Evolutionary conservation across 2,888 invertebrate genomes (phyloP).

Genomic region (Herminia tarsipennalis): DNA sequence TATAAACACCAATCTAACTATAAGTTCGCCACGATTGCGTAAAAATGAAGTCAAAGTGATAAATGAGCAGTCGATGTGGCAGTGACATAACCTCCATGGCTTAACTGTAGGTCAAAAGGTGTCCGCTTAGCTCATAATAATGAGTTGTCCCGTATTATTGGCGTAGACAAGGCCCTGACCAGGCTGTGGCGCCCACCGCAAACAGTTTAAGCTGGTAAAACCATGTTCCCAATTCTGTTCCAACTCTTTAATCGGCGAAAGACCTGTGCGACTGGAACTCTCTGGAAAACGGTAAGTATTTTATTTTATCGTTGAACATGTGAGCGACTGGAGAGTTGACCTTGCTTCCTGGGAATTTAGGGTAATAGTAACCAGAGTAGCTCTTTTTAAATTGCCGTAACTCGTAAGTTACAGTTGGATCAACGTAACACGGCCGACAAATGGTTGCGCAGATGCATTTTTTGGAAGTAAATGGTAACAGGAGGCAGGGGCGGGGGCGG

Average conservation of each 20-base stretch:
- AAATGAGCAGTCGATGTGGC: constrained; percentile 22
- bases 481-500: no score
- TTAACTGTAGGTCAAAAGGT: constrained; percentile 18
- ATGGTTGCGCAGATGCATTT: no score
- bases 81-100: constrained; percentile 30
- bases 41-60: constrained; percentile 21
- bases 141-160: constrained; percentile 93
- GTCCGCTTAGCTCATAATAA: constrained; percentile 86
- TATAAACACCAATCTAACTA: constrained; percentile 18
- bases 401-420: no score
- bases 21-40: constrained; percentile 29
- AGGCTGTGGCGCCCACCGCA: constrained; percentile 92
- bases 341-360: no score
- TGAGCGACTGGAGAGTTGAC: no score
- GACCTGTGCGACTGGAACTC: constrained; percentile 68
- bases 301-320: no score
- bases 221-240: constrained; percentile 88
- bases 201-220: constrained; percentile 92
- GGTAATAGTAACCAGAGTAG: no score
- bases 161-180: constrained; percentile 95
- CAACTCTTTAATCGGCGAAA: constrained; percentile 87
- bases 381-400: no score
- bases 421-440: no score
- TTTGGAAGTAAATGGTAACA: no score
- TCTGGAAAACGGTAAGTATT: constrained; percentile 53